Evolutionary conservation across 2,797 vertebrate species (phyloP).

Genomic region (Myotis planiceps): DNA sequence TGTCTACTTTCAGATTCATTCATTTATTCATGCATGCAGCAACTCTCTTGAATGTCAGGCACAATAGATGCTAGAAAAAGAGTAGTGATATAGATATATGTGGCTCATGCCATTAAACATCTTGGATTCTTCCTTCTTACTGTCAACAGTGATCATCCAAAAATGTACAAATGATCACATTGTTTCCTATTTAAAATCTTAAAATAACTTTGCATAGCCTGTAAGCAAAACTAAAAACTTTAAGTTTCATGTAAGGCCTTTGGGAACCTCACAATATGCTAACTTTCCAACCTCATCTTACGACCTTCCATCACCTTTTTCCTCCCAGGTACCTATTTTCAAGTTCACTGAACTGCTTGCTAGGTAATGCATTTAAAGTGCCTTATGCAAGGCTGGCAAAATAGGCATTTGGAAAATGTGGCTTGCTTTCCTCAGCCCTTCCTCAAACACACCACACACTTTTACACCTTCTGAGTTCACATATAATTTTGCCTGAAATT

Average conservation of each 20-base stretch:
- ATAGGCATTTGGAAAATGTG: slow-evolving; percentile 57
- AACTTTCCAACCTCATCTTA: background rate
- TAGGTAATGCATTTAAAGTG: slow-evolving; percentile 39
- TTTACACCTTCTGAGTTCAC: slow-evolving; percentile 23
- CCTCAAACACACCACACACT: background rate
- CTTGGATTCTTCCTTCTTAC: background rate
- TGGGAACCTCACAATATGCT: background rate
- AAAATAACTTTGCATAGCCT: background rate
- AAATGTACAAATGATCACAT: background rate
- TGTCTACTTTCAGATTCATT: background rate
- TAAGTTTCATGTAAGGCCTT: background rate
- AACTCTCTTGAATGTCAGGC: background rate
- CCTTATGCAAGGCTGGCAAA: background rate
- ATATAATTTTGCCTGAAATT: slow-evolving; percentile 24
- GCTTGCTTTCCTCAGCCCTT: slow-evolving; percentile 3
- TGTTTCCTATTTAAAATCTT: background rate
- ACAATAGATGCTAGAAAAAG: background rate
- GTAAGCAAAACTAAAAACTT: slow-evolving; percentile 5
- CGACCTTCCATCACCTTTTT: background rate
- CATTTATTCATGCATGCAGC: background rate
- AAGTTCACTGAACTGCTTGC: slow-evolving; percentile 47
- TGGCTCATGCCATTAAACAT: background rate
- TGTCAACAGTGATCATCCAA: background rate
- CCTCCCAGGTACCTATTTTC: slow-evolving; percentile 55
- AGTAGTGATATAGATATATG: background rate